Evolutionary conservation across 2,888 invertebrate species (phyloP).

Genomic region (Phalera bucephala): DNA sequence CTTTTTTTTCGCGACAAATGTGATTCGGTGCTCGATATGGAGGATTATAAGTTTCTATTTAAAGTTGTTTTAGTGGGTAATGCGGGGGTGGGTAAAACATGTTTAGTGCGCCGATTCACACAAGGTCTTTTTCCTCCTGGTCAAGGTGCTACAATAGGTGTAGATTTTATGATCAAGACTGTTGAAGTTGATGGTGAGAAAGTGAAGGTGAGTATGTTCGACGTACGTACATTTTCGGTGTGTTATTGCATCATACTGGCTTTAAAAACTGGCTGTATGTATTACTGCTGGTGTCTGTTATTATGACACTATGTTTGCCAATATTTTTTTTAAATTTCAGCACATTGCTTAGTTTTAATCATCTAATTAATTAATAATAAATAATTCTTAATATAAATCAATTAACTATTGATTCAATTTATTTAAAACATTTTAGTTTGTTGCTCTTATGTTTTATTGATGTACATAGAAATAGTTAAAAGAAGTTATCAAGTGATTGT

Average conservation of each 20-base stretch:
- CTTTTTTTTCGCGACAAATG: slow-evolving; percentile 53
- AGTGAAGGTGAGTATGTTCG: slow-evolving; percentile 88
- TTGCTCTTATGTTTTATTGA: too few species aligned
- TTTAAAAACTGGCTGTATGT: too few species aligned
- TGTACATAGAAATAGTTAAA: too few species aligned
- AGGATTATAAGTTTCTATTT: slow-evolving; percentile 99
- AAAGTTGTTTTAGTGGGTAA: slow-evolving; percentile 99
- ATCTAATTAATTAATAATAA: too few species aligned
- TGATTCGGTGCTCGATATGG: slow-evolving; percentile 86
- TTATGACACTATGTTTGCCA: too few species aligned
- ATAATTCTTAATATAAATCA: too few species aligned
- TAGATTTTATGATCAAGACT: slow-evolving; percentile 99
- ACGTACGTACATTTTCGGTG: slow-evolving; percentile 32
- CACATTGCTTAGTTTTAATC: too few species aligned
- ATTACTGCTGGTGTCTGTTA: too few species aligned
- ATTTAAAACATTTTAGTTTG: too few species aligned
- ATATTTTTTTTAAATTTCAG: too few species aligned
- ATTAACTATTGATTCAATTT: too few species aligned
- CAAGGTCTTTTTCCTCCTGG: slow-evolving; percentile 99
- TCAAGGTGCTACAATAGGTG: slow-evolving; percentile 99
- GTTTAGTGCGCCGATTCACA: slow-evolving; percentile 97
- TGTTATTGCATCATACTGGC: slow-evolving; percentile 46
- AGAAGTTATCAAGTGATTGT: too few species aligned
- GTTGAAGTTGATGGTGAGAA: slow-evolving; percentile 98
- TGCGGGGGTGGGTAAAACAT: slow-evolving; percentile 99